Evolutionary conservation across 2,113 vertebrate species (phyloP), one percentile per base, ranked within the genome.

Genomic region (Myxocyprinus asiaticus): DNA sequence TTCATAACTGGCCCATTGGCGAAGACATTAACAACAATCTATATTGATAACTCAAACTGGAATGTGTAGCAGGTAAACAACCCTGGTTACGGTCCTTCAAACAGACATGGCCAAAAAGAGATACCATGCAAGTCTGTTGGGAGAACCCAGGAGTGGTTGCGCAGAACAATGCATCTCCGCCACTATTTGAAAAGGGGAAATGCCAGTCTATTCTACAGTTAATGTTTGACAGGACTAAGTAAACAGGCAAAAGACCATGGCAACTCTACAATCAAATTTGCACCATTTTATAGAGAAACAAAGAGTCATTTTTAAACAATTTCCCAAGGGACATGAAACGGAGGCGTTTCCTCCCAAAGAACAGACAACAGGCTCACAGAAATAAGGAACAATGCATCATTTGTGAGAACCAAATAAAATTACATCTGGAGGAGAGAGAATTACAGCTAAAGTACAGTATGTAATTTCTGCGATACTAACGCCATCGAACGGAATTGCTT

Each of bases 141-240:
- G n/a, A n/a, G n/a, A n/a, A n/a, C n/a, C n/a, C 55, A 48, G 69
- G 44, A 47, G 12, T 12, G 11, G 44, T 44, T 44, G 15, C 5
- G 33, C 44, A 51, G 45, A 72, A 73, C 61, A 59, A 72, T 72
- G 48, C 67, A 62, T 17, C 58, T 78, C 50, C 75, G 77, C 78
- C 22, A 84, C 45, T 69, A 58, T 65, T 55, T 81, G 56, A 77
- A 43, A 62, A 77, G 63, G 6, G 56, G 59, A 74, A 62, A 62
- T 12, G 44, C 76, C 56, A 80, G 63, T 83, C 56, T 77, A 75
- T 75, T 67, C 53, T 76, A 66, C 42, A 66, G 86, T 87, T 88
- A 89, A 89, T 90, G 81, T 88, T 84, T 90, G 65, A 89, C 85
- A 78, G 58, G 58, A 78, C 15, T 79, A 73, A 70, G 79, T 33